phyloP scores from a whole-genome alignment of 1,140 invertebrate genomes.

The Mylabris phalerata region DNA sequence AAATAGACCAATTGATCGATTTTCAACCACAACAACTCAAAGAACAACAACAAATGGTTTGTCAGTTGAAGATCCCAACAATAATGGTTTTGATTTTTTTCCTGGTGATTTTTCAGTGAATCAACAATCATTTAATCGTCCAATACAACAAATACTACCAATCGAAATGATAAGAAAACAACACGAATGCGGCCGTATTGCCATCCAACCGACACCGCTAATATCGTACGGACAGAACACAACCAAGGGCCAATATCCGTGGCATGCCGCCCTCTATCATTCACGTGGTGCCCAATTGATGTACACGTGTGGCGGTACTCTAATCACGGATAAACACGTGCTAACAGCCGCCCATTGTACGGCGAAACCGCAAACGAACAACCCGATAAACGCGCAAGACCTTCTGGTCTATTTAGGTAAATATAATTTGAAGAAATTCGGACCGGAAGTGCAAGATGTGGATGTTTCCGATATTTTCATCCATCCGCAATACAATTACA shows the following conservation, averaged over 20 bases:
- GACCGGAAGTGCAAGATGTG: conserved; percentile 30
- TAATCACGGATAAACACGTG: conserved; percentile 31
- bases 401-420: conserved; percentile 39
- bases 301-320: conserved; percentile 36
- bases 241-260: conserved; percentile 36
- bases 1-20: too few species aligned
- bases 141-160: conserved; percentile 8
- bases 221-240: conserved; percentile 31
- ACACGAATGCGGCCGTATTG: conserved; percentile 26
- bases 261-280: conserved; percentile 38
- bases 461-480: conserved; percentile 47
- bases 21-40: too few species aligned
- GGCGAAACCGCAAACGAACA: conserved; percentile 26
- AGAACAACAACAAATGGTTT: too few species aligned
- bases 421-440: conserved; percentile 47
- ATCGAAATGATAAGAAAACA: conserved; percentile 10
- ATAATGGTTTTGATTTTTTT: conserved; percentile 23
- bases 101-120: conserved; percentile 25
- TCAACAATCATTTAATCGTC: neutral
- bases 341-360: conserved; percentile 39
- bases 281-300: conserved; percentile 25
- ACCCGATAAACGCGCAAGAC: conserved; percentile 18
- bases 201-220: conserved; percentile 16
- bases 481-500: conserved; percentile 52
- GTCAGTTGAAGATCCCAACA: too few species aligned